Evolutionary conservation across 2,113 vertebrate genomes (phyloP), one percentile per base, ranked within the genome.

Genomic region (Forbesichthys papilliferus): DNA sequence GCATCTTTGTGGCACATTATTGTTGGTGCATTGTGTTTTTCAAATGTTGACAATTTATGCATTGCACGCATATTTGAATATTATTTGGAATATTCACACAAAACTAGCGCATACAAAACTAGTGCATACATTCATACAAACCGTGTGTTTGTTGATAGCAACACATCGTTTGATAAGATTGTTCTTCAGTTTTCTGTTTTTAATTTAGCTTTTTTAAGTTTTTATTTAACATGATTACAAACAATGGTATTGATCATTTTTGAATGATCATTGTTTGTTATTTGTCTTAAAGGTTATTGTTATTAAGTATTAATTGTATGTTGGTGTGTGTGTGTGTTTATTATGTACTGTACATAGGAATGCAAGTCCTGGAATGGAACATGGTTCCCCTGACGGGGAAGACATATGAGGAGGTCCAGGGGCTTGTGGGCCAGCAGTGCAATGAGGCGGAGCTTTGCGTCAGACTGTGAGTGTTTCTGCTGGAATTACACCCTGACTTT

Each of bases 321-420:
- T 65, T 53, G 51, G 61, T 52, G 54, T 59, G 52, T 63, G 48
- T 11, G 20, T 62, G 27, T 63, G 53, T 61, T 27, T n/a, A 5
- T 57, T 14, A 49, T 18, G 46, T 11, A 16, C 6, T 67, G 63
- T 42, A 11, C 56, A 7, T 71, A 99, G 98, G 97, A 91, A 98
- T 99, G 98, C 97, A 98, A 89, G 96, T 98, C 64, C 89, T 99
- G 92, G 98, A 99, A 85, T 99, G 98, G 98, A 98, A 98, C 69
- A 93, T 95, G 47, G 88, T 96, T 73, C 88, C 92, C 66, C 91
- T 99, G 89, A 95, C 93, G 9, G 95, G 94, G 69, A 99, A 96
- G 90, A 99, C 97, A 12, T 99, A 98, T 0, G 98, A 99, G 90
- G 98, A 99, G 84, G 97, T 99, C 1, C 96, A 98, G 77, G 96